These are phyloP conservation scores for Sigmodon hispidus DNA, from an alignment of 2,113 vertebrate species.

Conservation along the genomic window DNA sequence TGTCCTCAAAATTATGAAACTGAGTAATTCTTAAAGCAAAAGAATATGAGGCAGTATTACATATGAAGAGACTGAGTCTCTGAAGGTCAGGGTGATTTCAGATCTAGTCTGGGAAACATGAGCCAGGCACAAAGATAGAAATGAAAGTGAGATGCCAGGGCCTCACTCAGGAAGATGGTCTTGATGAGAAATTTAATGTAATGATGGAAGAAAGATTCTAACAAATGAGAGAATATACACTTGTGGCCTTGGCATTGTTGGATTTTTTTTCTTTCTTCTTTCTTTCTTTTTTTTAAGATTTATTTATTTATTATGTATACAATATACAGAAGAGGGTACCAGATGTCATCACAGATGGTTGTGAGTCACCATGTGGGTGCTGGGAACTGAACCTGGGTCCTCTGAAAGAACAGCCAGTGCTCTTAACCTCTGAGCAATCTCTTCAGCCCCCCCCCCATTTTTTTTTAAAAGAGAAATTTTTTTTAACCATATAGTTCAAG, in stretches of 20 bases:
- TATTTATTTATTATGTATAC: too few relatives aligned
- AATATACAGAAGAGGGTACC: too few relatives aligned
- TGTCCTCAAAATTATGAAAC: background rate
- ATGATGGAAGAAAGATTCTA: background rate
- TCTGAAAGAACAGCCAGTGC: too few relatives aligned
- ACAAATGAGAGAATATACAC: background rate
- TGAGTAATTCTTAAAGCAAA: background rate
- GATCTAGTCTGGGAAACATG: background rate
- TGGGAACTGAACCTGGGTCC: too few relatives aligned
- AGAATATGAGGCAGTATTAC: background rate
- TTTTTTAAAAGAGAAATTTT: background rate
- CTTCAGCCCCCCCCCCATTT: too few relatives aligned
- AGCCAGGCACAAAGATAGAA: background rate
- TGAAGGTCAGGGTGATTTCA: background rate
- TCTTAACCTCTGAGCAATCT: too few relatives aligned
- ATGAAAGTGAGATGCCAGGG: background rate
- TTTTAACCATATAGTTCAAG: background rate
- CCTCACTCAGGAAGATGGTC: too few relatives aligned
- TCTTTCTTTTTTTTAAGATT: too few relatives aligned
- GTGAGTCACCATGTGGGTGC: too few relatives aligned
- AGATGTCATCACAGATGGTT: too few relatives aligned
- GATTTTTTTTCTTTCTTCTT: too few relatives aligned
- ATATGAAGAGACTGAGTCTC: background rate
- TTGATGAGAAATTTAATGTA: background rate
- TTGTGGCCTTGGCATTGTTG: background rate